Base-by-base conservation (phyloP, 2,113 vertebrate species). In the Pedionomus torquatus region DNA sequence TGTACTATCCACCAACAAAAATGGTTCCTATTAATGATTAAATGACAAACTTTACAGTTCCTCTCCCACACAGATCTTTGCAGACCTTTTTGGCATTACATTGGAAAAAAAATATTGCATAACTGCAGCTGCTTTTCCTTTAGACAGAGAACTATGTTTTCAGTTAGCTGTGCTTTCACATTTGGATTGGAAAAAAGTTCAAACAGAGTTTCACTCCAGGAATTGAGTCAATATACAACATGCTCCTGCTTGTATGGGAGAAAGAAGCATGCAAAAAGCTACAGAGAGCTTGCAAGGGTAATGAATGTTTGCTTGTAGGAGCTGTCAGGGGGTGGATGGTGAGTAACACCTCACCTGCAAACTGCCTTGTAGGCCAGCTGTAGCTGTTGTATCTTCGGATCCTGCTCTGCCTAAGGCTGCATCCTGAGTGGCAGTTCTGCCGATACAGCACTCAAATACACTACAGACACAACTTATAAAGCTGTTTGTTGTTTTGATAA, bases 41-140 rank as follows among this genome's bases (percentile, higher is more conserved):
- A 95, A 88, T 31, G 21, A 33, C 54, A 93, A 96, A 49, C 11
- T 85, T 87, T 35, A 85, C 58, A 63, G 75, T 30, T 93, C 25
- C 44, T 83, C 28, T 93, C 49, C 78, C 2, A 20, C 49, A 52
- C n/a, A 54, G 16, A 7, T 76, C 66, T 92, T 90, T 81, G 49
- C 78, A 95, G 74, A 82, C 35, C 35, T 49, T 93, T 93, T 79
- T 37, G 28, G 82, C 11, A 4, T 46, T 20, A 77, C 21, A 68
- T 10, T 80, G 81, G 39, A 87, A 41, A 64, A 33, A 72, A 70
- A 70, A 66, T 46, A 64, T 10, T 43, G 31, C 44, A 69, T 69
- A 91, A 97, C 52, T 92, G 63, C 83, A 94, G 69, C 70, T 97
- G 76, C 54, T 94, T 93, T 92, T 95, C 66, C 79, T 94, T 93